A percentile compares a stretch with the other conserved stretches of the same genome.
Evolutionary conservation across 2,888 invertebrate genomes (phyloP).

Genomic region (Tenthredo livida): DNA sequence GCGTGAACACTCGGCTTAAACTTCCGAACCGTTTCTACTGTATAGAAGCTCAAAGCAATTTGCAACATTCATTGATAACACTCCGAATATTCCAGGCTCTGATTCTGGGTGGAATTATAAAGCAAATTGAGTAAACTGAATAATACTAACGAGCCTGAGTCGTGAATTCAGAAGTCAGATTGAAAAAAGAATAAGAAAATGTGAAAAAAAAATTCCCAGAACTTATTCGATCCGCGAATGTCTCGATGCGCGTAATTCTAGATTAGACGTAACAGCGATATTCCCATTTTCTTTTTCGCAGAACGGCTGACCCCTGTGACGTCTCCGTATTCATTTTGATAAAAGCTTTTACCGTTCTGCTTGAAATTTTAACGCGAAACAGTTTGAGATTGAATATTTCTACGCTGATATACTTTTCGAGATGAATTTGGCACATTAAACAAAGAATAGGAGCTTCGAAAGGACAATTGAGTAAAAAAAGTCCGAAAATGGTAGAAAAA

Average conservation of each 20-base stretch:
- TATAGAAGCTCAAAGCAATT: not conserved
- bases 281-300: not conserved
- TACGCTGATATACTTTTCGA: not conserved
- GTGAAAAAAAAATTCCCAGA: not conserved
- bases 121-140: not conserved
- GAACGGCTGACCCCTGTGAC: not conserved
- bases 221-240: not conserved
- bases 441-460: not conserved
- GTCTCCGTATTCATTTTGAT: constrained; percentile 16
- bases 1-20: not conserved
- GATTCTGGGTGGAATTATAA: not conserved
- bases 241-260: not conserved
- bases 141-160: not conserved
- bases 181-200: not conserved
- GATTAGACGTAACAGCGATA: not conserved
- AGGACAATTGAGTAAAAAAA: not conserved
- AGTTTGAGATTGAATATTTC: not conserved
- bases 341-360: constrained; percentile 7
- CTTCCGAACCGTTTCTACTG: not conserved
- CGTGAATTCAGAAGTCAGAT: not conserved
- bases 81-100: not conserved
- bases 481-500: not conserved
- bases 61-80: not conserved
- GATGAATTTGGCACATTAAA: not conserved
- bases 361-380: not conserved